Base-by-base conservation (phyloP, 2,888 invertebrate species). In the Agrochola lychnidis region DNA sequence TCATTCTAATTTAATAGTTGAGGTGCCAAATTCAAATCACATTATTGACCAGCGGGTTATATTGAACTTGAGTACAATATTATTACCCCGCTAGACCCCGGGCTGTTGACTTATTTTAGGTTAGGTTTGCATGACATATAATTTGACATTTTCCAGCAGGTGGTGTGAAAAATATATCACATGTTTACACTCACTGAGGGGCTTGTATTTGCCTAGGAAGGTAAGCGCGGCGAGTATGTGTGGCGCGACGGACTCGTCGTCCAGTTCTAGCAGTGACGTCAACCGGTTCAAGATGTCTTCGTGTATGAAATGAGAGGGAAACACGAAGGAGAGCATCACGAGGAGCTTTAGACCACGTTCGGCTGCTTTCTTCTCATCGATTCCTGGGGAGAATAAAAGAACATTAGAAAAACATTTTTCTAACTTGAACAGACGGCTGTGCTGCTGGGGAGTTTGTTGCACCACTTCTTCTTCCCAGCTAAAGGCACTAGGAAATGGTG, bases 291-390 rank as follows among this genome's bases (percentile, higher is more conserved):
- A 96, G 73, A 99, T 98, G 90, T 99, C 98, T 84, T 98, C 97
- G 93, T 98, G 98, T 80, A 99, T 97, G 96, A 99, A 99, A 94
- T 99, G 99, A 1, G 98, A 98, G 14, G 99, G 99, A 95, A 99
- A 99, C 83, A 99, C 99, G 93, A 98, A 98, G 7, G 99, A 98
- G 71, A 99, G 96, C 97, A 98, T 98, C 94, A 98, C 98, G 9
- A 99, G 97, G 71, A 99, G 97, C 91, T 98, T 98, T 12, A 99
- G 97, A 1, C 99, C 99, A 82, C 99, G 98, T 92, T 99, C 99
- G 0, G 99, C 98, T 3, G 99, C 99, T 77, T 98, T 98, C 81
- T 98, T 97, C 2, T 98, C 97, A 90, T 98, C 98, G 73, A 99
- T 97, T n/a, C 98, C 98, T 92, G 98, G 1, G 22, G 48, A 14